Evolutionary conservation across 2,888 invertebrate species (phyloP).

Genomic region (Spatulosminthurus flaviceps): DNA sequence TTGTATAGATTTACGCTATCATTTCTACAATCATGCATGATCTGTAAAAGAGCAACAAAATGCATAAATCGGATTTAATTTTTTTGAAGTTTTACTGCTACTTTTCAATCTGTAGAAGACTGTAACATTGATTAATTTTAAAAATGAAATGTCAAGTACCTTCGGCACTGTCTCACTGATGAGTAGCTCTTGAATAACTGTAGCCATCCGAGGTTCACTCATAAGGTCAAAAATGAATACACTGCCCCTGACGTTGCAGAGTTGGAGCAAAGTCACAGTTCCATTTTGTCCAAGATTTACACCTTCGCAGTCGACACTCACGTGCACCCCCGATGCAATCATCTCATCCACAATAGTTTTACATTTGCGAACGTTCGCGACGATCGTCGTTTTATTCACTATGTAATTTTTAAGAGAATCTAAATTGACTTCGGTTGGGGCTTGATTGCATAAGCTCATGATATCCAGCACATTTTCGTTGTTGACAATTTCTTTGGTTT

Average conservation of each 20-base stretch:
- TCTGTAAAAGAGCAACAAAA: constrained; percentile 67
- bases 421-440: constrained; percentile 48
- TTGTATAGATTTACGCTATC: constrained; percentile 87
- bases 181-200: constrained; percentile 75
- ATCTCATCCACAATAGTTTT: constrained; percentile 73
- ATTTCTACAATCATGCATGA: constrained; percentile 91
- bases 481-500: constrained; percentile 43
- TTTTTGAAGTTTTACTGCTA: too few species aligned
- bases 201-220: constrained; percentile 79
- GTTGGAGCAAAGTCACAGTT: constrained; percentile 79
- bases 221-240: constrained; percentile 89
- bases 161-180: constrained; percentile 78
- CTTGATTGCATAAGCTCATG: constrained; percentile 42
- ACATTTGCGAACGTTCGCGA: constrained; percentile 57
- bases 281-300: constrained; percentile 88
- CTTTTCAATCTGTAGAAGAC: not conserved
- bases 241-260: constrained; percentile 81
- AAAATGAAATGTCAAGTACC: constrained; percentile 67
- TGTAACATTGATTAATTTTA: too few species aligned
- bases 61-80: not conserved
- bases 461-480: constrained; percentile 49
- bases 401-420: constrained; percentile 54
- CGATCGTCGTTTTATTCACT: constrained; percentile 52
- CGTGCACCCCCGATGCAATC: constrained; percentile 70
- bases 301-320: constrained; percentile 84